These are phyloP conservation scores for Hirudinaria manillensis DNA, from an alignment of 2,888 invertebrate genomes.

Conservation along the genomic window DNA sequence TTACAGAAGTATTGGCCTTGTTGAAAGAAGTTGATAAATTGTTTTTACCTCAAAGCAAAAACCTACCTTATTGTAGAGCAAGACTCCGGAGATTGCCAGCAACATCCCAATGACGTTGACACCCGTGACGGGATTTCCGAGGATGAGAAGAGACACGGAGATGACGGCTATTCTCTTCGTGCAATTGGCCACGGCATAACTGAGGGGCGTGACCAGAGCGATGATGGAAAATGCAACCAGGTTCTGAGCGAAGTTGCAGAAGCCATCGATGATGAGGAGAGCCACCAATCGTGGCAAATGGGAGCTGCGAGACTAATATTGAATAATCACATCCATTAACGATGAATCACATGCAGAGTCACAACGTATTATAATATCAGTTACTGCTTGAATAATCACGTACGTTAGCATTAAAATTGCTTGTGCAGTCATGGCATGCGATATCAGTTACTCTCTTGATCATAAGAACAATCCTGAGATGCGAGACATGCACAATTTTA, in stretches of 20 bases:
- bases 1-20: neutral
- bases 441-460: neutral
- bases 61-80: conserved; percentile 74
- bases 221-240: conserved; percentile 88
- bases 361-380: neutral
- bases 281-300: conserved; percentile 46
- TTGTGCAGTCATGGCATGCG: neutral
- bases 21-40: neutral
- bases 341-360: neutral
- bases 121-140: conserved; percentile 84
- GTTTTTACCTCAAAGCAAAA: neutral
- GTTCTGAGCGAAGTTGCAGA: conserved; percentile 88
- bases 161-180: conserved; percentile 85
- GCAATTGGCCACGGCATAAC: conserved; percentile 90
- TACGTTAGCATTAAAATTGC: neutral
- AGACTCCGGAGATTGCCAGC: conserved; percentile 79
- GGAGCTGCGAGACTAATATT: conserved; percentile 44
- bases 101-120: conserved; percentile 83
- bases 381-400: neutral
- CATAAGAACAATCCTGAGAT: neutral
- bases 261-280: conserved; percentile 71
- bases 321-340: conserved; percentile 23
- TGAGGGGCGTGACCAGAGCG: conserved; percentile 79
- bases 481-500: too few species aligned
- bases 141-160: conserved; percentile 73